These are phyloP conservation scores for Cantharis rufa DNA, from an alignment of 2,888 invertebrate genomes.

Conservation along the genomic window DNA sequence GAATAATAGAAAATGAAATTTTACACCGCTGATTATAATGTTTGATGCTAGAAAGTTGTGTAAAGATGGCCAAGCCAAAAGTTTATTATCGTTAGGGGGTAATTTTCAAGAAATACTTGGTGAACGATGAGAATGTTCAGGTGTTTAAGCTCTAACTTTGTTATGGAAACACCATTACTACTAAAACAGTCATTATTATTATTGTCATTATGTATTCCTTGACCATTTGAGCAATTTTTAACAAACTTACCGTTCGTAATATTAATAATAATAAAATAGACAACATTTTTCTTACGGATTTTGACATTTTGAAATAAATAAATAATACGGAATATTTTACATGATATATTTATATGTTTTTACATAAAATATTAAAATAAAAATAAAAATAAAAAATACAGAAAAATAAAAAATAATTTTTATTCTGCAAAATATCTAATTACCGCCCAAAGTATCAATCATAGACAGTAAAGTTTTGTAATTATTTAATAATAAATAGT, in stretches of 20 bases:
- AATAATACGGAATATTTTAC: neutral
- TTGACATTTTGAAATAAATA: neutral
- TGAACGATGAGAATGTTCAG: slow-evolving; percentile 49
- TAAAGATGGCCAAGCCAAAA: slow-evolving; percentile 45
- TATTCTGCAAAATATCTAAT: no score
- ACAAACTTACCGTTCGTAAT: neutral
- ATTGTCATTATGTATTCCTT: slow-evolving; percentile 51
- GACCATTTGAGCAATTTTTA: slow-evolving; percentile 27
- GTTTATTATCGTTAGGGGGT: slow-evolving; percentile 45
- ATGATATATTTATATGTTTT: neutral
- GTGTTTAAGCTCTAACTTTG: slow-evolving; percentile 51
- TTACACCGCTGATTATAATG: slow-evolving; percentile 43
- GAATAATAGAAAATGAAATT: slow-evolving; percentile 42
- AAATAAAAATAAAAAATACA: no score
- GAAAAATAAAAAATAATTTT: neutral
- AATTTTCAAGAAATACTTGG: slow-evolving; percentile 45
- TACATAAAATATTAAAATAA: neutral
- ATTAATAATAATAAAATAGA: neutral
- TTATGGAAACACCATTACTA: slow-evolving; percentile 54
- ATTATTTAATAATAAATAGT: neutral
- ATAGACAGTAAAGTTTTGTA: neutral
- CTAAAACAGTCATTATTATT: slow-evolving; percentile 53
- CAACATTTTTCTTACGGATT: neutral
- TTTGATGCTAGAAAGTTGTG: slow-evolving; percentile 49
- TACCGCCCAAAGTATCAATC: neutral